Evolutionary conservation across 2,797 vertebrate species (phyloP).

Genomic region (Phaenicophaeus curvirostris): DNA sequence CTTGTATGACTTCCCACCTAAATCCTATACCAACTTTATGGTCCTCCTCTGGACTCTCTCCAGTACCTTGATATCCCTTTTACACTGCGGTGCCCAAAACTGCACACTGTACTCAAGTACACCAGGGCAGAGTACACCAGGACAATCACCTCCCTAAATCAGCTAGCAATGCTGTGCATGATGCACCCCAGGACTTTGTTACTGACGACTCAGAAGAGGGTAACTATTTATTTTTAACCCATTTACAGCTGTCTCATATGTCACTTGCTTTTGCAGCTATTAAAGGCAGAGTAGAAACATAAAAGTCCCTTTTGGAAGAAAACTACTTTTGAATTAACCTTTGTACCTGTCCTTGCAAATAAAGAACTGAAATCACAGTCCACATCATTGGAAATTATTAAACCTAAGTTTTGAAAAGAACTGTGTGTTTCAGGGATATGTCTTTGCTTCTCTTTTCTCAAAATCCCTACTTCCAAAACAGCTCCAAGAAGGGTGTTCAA

Average conservation of each 20-base stretch:
- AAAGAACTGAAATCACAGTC: not conserved
- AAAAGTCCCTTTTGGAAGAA: not conserved
- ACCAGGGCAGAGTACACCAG: too few species aligned
- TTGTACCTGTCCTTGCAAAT: not conserved
- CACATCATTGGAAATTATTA: not conserved
- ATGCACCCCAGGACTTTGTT: not conserved
- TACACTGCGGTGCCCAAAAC: too few species aligned
- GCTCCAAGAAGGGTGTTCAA: not conserved
- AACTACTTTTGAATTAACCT: conserved; percentile 16
- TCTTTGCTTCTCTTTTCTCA: not conserved
- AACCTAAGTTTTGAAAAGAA: not conserved
- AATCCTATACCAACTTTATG: too few species aligned
- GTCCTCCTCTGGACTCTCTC: too few species aligned
- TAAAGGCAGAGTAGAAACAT: not conserved
- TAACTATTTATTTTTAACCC: not conserved
- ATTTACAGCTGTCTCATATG: not conserved
- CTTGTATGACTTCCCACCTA: too few species aligned
- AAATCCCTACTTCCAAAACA: not conserved
- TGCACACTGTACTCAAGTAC: too few species aligned
- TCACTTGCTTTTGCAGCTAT: not conserved
- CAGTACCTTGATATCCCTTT: too few species aligned
- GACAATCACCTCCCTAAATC: too few species aligned
- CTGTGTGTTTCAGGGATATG: not conserved
- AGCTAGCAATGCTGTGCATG: too few species aligned
- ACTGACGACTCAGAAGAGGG: not conserved